Conservation (phyloP, 2,797 vertebrate genomes). For the Chelon labrosus region DNA sequence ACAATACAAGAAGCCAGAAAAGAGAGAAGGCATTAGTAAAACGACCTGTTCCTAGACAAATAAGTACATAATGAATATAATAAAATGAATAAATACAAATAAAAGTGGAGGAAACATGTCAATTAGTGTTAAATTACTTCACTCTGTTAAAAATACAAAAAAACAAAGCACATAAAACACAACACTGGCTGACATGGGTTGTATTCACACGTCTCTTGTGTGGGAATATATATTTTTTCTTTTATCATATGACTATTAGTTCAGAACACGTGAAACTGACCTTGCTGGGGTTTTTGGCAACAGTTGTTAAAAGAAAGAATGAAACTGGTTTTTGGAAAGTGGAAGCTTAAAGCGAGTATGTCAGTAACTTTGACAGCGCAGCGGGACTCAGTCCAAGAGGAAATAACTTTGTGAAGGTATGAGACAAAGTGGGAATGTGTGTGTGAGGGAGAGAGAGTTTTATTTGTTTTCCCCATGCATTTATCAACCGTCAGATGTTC, state of each 20-base stretch:
- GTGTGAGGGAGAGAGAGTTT: too few relatives aligned
- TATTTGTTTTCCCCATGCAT: neutral
- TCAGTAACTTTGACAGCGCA: neutral
- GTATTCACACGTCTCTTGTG: neutral
- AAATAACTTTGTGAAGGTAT: neutral
- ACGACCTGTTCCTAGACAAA: neutral
- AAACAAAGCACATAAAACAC: neutral
- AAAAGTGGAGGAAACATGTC: neutral
- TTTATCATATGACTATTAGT: neutral
- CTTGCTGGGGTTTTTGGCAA: neutral
- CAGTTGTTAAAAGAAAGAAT: neutral
- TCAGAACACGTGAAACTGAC: neutral
- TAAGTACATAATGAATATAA: neutral
- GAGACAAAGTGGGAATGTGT: too few relatives aligned
- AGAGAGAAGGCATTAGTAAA: neutral
- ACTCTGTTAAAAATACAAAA: neutral
- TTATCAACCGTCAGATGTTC: neutral
- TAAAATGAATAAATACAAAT: neutral
- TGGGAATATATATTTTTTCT: neutral
- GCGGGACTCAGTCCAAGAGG: neutral
- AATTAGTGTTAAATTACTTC: neutral
- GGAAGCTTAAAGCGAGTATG: neutral
- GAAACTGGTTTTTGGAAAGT: neutral
- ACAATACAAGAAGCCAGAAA: neutral
- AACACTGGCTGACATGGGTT: neutral